A percentile compares a stretch with the other conserved stretches of the same genome.
Conservation (phyloP, 2,797 vertebrate genomes). For the Denticeps clupeoides region DNA sequence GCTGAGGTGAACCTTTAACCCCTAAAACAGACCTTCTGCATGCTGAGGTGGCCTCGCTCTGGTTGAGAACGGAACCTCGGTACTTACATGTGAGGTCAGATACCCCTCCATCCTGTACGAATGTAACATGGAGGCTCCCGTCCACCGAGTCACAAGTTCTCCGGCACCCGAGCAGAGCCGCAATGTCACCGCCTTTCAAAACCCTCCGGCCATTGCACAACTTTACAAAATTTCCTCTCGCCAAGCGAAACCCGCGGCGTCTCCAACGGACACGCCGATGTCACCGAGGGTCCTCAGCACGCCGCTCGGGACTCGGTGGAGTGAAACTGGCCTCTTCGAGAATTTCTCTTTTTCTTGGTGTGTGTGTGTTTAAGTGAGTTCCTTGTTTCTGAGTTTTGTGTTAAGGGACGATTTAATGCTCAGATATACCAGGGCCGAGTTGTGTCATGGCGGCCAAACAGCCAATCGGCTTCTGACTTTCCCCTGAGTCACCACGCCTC, state of each 20-base stretch:
- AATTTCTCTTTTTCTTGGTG: no score
- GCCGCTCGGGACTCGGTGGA: not conserved
- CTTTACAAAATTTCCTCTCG: constrained; percentile 68
- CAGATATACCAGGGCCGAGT: no score
- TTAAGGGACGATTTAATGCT: no score
- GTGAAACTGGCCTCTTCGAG: no score
- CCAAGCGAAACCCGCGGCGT: constrained; percentile 52
- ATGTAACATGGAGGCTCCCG: constrained; percentile 87
- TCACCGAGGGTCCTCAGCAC: constrained; percentile 10
- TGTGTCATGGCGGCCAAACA: no score
- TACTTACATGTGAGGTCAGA: constrained; percentile 92
- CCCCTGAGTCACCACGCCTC: no score
- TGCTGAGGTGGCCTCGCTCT: not conserved
- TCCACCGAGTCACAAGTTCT: constrained; percentile 27
- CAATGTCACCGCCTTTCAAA: constrained; percentile 66
- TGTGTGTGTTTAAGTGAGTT: no score
- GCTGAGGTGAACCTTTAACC: no score
- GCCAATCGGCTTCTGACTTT: no score
- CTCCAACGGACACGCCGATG: constrained; percentile 14
- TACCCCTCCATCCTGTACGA: constrained; percentile 98
- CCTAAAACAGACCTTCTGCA: not conserved
- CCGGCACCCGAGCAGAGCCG: constrained; percentile 29
- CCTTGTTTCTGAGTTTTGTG: no score
- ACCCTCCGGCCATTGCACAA: constrained; percentile 71
- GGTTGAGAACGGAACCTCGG: constrained; percentile 1